phyloP scores from a whole-genome alignment of 1,140 invertebrate genomes.

The Ceratina japonica region DNA sequence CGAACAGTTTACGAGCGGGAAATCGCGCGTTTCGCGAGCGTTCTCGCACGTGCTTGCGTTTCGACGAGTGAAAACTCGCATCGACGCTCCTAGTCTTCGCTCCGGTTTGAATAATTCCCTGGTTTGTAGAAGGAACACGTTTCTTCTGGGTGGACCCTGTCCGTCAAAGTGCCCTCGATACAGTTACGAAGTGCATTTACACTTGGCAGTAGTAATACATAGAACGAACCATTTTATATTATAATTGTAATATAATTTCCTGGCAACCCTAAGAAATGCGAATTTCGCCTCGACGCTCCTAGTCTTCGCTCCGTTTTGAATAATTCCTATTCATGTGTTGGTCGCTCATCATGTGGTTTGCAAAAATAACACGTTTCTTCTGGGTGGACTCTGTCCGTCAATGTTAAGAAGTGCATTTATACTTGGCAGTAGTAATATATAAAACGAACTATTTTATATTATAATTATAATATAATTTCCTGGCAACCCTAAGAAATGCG shows the following conservation, averaged over 20 bases:
- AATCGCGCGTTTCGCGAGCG: neutral
- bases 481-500: no score
- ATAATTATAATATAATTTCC: no score
- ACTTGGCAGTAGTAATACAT: no score
- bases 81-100: slow-evolving; percentile 15
- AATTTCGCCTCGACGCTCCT: slow-evolving; percentile 1
- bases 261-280: no score
- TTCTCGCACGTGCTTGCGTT: slow-evolving; percentile 19
- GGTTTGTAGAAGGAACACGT: slow-evolving; percentile 58
- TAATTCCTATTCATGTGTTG: no score
- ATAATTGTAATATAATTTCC: no score
- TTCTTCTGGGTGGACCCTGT: slow-evolving; percentile 25
- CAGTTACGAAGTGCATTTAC: no score
- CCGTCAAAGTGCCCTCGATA: neutral
- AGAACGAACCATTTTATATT: no score
- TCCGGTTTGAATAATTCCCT: slow-evolving; percentile 65
- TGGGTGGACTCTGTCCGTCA: slow-evolving; percentile 21
- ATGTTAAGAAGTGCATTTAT: no score
- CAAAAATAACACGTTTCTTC: slow-evolving; percentile 45
- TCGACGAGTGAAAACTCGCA: neutral
- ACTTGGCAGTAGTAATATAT: no score
- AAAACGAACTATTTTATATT: no score
- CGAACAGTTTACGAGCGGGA: neutral
- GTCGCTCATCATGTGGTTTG: no score
- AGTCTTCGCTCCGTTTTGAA: slow-evolving; percentile 55